Evolutionary conservation across 1,140 invertebrate species (phyloP).

Genomic region (Wiebesia pumilae): DNA sequence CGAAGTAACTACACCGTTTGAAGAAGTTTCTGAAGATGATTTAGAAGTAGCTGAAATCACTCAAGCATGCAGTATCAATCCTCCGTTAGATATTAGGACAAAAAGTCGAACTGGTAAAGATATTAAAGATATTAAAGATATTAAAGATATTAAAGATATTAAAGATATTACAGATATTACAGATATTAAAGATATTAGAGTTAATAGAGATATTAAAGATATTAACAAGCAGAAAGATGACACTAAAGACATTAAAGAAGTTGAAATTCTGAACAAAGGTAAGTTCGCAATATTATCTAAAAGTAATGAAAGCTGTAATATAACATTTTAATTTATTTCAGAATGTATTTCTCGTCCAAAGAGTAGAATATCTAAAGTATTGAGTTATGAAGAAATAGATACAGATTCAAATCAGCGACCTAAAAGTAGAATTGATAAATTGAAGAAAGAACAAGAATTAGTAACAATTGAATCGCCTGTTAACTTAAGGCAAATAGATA

Average conservation of each 20-base stretch:
- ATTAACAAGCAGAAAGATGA: constrained; percentile 16
- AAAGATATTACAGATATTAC: too few species aligned
- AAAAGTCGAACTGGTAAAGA: constrained; percentile 27
- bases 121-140: background rate
- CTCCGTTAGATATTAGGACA: background rate
- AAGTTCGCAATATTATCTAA: background rate
- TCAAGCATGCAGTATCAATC: background rate
- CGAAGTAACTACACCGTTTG: background rate
- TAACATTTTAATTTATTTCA: background rate
- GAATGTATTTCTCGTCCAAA: constrained; percentile 32
- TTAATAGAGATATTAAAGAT: background rate
- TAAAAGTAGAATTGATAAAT: constrained; percentile 20
- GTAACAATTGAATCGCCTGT: background rate
- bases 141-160: background rate
- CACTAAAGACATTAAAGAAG: background rate
- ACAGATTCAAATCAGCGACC: background rate
- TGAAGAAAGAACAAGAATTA: background rate
- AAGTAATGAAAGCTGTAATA: background rate
- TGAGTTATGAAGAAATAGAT: background rate
- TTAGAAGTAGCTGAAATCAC: constrained; percentile 29
- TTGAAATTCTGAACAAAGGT: constrained; percentile 20
- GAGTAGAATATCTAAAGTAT: constrained; percentile 27
- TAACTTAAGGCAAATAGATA: background rate
- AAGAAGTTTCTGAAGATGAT: constrained; percentile 40
- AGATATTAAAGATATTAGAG: too few species aligned